Base-by-base conservation (phyloP, 2,888 invertebrate species). In the Idaea aversata region DNA sequence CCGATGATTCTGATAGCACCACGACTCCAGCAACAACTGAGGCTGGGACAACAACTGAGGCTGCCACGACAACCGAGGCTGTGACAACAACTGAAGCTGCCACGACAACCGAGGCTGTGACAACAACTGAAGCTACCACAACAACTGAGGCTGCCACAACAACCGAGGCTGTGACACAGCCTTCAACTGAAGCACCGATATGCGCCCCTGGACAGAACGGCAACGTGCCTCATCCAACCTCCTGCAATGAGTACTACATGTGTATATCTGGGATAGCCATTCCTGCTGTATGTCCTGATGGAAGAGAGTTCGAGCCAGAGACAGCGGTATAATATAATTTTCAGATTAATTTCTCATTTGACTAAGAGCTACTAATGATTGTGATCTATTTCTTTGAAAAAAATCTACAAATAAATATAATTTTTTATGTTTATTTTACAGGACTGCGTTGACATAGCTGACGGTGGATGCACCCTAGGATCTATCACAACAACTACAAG, bases 161-260 rank as follows among this genome's bases (percentile, higher is more conserved):
- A 36, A 38, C 59, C 5, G 36, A 59, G 7, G 57, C 10, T 57
- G 25, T 3, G 25, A 25, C 25, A 25, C 57, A 65, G 57, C 66
- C 70, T 6, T 70, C 72, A 4, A 68, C 68, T 58, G 58, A 58
- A 47, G 16, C 61, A 5, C 36, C 59, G 4, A 61, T 80, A 0
- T 86, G 85, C 59, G 78, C 81, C 0, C 47, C 73, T 0, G 81
- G 78, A 0, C 63, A 67, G 0, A 76, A 78, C 34, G 84, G 82
- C 0, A 81, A 81, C 6, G 68, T 84, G 0, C 75, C 85, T 0
- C 82, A 87, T 63, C 84, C 86, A 0, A 67, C 72, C 5, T 47
- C 63, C 3, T 87, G 87, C 60, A 72, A 81, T 34, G 72, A 77
- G 0, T 87, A 82, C 68, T 85, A 72, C 63, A 73, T 82, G 75